Base-by-base conservation (phyloP, 2,888 invertebrate genomes). In the Chirona hameri region DNA sequence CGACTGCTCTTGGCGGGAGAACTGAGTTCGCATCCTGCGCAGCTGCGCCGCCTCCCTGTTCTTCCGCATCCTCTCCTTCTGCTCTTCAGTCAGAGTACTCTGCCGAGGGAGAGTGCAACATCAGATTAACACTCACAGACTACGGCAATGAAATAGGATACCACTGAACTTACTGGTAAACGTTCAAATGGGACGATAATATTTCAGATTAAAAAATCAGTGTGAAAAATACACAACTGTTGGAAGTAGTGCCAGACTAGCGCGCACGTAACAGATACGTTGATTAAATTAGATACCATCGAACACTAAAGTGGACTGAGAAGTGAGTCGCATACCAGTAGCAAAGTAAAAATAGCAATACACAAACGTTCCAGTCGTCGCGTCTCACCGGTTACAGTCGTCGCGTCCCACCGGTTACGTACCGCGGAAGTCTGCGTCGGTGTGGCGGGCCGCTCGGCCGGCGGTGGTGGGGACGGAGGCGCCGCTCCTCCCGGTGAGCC, bases 31-130 rank as follows among this genome's bases (percentile, higher is more conserved):
- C 79, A 79, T 79, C n/a, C 79, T n/a, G n/a, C 79, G 79, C 79
- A 79, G 52, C 52, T 79, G 79, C 0, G 79, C 79, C 79, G 12
- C 24, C 52, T 79, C 48, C 27, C 79, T n/a, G 79, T 79, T 79
- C 48, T 52, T 48, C 48, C 52, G n/a, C 48, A 79, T 79, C 27
- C 79, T 21, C 48, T 79, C 79, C 48, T 18, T 21, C 79, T 79
- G 79, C 79, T 79, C 48, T 15, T 48, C 79, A 3, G 48, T 79
- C 46, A 79, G 24, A 1, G 48, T 14, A n/a, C 39, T 5, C 48
- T 7, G 21, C 21, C 18, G 18, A 57, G 3, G 57, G 10, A 57
- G 14, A 57, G 57, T n/a, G n/a, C n/a, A n/a, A n/a, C n/a, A n/a
- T n/a, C n/a, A n/a, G n/a, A n/a, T n/a, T n/a, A n/a, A n/a, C n/a